Base-by-base conservation (phyloP, 2,888 invertebrate species). In the Drosophila meridiana region DNA sequence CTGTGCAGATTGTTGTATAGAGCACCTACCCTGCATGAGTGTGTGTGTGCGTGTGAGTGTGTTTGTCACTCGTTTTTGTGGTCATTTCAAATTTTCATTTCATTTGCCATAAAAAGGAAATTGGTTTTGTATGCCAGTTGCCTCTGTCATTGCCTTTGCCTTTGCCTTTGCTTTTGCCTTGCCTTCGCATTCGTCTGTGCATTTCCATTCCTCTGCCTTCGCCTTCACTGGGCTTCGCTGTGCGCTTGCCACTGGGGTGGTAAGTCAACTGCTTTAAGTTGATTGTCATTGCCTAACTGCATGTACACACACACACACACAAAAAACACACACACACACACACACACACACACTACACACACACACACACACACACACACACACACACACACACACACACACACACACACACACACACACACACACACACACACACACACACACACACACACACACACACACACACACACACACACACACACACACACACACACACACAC, bases 61-160 rank as follows among this genome's bases (percentile, higher is more conserved):
- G 72, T 70, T 68, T 78, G 80, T 80, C 70, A 71, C 68, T 71
- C 68, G 80, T 74, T 83, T 86, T 86, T 90, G 90, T 85, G 89
- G 90, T 89, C 90, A 89, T 90, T 89, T 90, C 78, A 87, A 89
- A 87, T 85, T 90, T 89, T 87, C 83, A 85, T 89, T 89, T 90
- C 89, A 90, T 89, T 90, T 87, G 82, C 87, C 89, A 89, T 89
- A 89, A 89, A 88, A 89, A 85, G 87, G 83, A 87, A 90, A 89
- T 90, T 87, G 89, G 85, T 90, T 90, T 90, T 73, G 78, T 80
- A 76, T 80, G 82, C 78, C 82, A 82, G 79, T 84, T 87, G 85
- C 63, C 79, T 69, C 53, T 77, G 71, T 69, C 79, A 42, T 34
- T 42, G n/a, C 48, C 48, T 55, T 53, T 42, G 55, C 47, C 36